Conservation (phyloP, 2,888 invertebrate species). For the Idaea aversata region DNA sequence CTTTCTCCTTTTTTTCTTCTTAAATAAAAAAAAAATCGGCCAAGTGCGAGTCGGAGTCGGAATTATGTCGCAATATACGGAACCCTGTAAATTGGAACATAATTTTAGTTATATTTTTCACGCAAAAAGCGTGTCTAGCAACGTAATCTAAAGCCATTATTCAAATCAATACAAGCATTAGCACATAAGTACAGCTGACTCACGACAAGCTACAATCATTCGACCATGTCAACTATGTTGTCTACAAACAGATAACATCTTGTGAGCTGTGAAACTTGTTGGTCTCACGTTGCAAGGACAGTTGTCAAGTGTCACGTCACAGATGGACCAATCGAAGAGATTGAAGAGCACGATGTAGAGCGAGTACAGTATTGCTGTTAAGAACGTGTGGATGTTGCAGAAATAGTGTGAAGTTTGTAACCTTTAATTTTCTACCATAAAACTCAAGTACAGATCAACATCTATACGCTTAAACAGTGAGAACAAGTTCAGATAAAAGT, state of each 20-base stretch:
- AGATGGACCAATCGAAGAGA: neutral
- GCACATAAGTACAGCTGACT: neutral
- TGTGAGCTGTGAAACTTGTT: neutral
- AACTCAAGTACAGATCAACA: neutral
- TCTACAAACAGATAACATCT: neutral
- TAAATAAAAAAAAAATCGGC: no score
- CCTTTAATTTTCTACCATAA: neutral
- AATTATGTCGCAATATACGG: no score
- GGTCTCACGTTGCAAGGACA: neutral
- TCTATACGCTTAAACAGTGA: neutral
- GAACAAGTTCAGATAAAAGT: neutral
- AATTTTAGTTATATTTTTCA: no score
- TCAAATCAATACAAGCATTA: neutral
- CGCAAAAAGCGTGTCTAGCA: neutral
- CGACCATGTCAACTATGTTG: constrained; percentile 1
- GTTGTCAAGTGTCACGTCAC: neutral
- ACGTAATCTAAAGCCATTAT: neutral
- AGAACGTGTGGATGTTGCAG: neutral
- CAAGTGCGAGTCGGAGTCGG: no score
- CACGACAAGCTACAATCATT: neutral
- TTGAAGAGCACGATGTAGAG: neutral
- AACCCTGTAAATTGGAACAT: no score
- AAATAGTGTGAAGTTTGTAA: neutral
- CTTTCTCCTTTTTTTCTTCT: no score
- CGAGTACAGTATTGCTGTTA: neutral